Conservation (phyloP, 2,888 invertebrate species). For the Pteria penguin region DNA sequence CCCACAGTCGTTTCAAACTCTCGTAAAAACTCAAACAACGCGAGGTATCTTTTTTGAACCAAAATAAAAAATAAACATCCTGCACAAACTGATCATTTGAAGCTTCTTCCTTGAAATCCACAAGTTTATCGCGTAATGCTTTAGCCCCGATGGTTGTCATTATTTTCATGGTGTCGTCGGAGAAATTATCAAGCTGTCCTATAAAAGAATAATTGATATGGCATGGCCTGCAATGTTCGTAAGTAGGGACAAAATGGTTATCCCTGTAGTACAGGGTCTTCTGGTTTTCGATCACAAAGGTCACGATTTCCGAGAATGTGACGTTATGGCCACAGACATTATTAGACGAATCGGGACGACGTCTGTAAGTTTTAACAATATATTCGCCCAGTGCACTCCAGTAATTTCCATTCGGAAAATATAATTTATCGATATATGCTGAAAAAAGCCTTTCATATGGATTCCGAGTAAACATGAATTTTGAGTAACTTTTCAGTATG, state of each 20-base stretch:
- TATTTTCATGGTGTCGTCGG: slow-evolving; percentile 49
- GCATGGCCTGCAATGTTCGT: slow-evolving; percentile 58
- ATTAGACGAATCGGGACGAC: slow-evolving; percentile 20
- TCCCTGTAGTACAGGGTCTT: slow-evolving; percentile 37
- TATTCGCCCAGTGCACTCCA: slow-evolving; percentile 43
- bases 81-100: slow-evolving; percentile 14
- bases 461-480: slow-evolving; percentile 53
- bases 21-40: slow-evolving; percentile 39
- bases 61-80: slow-evolving; percentile 19
- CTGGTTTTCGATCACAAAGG: slow-evolving; percentile 41
- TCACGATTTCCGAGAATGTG: slow-evolving; percentile 55
- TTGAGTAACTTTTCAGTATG: neutral
- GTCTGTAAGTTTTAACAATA: slow-evolving; percentile 34
- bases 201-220: slow-evolving; percentile 49
- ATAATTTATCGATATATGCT: slow-evolving; percentile 59
- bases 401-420: slow-evolving; percentile 52
- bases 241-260: slow-evolving; percentile 55
- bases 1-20: slow-evolving; percentile 48
- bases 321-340: slow-evolving; percentile 53
- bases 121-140: neutral
- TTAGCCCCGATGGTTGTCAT: slow-evolving; percentile 31
- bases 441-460: slow-evolving; percentile 57
- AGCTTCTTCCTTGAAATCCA: neutral
- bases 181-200: slow-evolving; percentile 55
- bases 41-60: neutral